These are phyloP conservation scores for Lipotes vexillifer DNA, from an alignment of 2,113 vertebrate species.

Conservation along the genomic window DNA sequence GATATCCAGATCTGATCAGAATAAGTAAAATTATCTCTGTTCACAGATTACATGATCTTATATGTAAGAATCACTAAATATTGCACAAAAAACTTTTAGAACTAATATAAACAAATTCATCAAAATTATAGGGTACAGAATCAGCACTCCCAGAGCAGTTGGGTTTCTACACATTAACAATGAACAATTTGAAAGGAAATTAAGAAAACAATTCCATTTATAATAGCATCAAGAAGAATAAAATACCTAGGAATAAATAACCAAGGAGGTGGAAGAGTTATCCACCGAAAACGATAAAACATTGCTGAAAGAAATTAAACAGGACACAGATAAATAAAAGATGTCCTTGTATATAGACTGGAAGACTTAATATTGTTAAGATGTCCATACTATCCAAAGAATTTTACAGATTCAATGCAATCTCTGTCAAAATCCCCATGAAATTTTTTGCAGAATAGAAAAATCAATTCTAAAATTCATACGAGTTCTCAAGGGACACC, in stretches of 20 bases:
- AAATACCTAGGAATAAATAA: background rate
- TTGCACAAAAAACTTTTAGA: background rate
- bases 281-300: background rate
- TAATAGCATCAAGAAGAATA: background rate
- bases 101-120: background rate
- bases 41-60: background rate
- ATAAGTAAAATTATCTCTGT: background rate
- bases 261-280: background rate
- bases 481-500: background rate
- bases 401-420: background rate
- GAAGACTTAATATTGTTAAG: background rate
- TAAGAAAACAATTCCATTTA: background rate
- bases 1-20: background rate
- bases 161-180: background rate
- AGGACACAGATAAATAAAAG: background rate
- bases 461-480: background rate
- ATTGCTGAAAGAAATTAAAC: background rate
- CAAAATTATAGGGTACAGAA: background rate
- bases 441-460: background rate
- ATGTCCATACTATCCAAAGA: background rate
- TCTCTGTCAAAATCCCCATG: background rate
- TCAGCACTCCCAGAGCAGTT: background rate
- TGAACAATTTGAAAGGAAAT: background rate
- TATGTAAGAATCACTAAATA: background rate
- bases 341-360: background rate